Percentiles rank a stretch among this genome's conserved stretches.
phyloP scores from a whole-genome alignment of 2,888 invertebrate genomes.

The Megamerina dolium region DNA sequence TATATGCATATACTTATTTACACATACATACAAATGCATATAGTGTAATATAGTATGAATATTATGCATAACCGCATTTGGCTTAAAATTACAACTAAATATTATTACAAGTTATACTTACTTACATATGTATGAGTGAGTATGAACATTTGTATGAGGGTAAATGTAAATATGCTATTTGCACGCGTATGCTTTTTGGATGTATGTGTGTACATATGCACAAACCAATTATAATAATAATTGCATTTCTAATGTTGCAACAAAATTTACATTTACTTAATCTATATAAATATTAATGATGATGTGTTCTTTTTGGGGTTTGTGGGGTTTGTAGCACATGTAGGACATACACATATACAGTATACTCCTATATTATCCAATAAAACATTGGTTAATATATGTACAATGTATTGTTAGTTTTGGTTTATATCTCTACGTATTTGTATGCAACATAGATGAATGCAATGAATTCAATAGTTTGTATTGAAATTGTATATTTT shows the following conservation, averaged over 20 bases:
- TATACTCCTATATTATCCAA: too few relatives aligned
- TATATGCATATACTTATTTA: too few relatives aligned
- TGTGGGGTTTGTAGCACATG: too few relatives aligned
- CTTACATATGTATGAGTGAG: neutral
- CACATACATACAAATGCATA: neutral
- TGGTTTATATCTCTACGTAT: neutral
- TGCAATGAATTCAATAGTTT: too few relatives aligned
- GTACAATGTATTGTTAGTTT: too few relatives aligned
- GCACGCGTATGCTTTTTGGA: neutral
- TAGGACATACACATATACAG: neutral
- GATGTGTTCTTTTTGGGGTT: conserved; percentile 5
- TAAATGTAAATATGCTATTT: conserved; percentile 2
- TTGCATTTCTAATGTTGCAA: conserved; percentile 45
- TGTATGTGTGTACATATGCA: neutral
- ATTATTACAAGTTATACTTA: neutral
- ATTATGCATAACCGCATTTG: neutral
- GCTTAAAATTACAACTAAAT: neutral
- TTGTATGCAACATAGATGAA: conserved; percentile 3
- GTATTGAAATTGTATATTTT: too few relatives aligned
- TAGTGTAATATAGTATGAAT: too few relatives aligned
- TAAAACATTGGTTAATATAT: too few relatives aligned
- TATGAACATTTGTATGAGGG: too few relatives aligned
- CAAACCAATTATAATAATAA: conserved; percentile 45
- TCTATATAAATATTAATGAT: conserved; percentile 14
- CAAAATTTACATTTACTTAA: conserved; percentile 29